A percentile compares a stretch with the other conserved stretches of the same genome.
Evolutionary conservation across 1,140 invertebrate genomes (phyloP).

Genomic region (Phortica variegata): DNA sequence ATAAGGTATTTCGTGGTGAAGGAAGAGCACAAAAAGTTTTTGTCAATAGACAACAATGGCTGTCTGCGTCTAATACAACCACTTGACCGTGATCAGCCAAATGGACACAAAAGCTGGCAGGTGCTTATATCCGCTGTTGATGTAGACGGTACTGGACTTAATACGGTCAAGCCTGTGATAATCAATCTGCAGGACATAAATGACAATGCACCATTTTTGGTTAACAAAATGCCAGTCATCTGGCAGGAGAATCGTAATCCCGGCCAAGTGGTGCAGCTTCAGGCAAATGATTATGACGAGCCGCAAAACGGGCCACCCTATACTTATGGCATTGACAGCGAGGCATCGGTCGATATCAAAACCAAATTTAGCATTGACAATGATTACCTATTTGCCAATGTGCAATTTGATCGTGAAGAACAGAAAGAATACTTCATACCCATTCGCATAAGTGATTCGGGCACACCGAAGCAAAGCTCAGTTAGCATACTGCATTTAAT

Average conservation of each 20-base stretch:
- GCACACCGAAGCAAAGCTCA: conserved; percentile 68
- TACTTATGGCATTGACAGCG: conserved; percentile 68
- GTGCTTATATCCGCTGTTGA: conserved; percentile 82
- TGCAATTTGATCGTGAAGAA: conserved; percentile 84
- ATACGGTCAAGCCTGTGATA: conserved; percentile 68
- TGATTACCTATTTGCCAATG: conserved; percentile 62
- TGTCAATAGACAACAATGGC: conserved; percentile 71
- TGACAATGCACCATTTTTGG: conserved; percentile 84
- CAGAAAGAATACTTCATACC: conserved; percentile 84
- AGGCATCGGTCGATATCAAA: conserved; percentile 68
- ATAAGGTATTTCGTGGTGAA: conserved; percentile 76
- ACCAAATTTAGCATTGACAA: conserved; percentile 70
- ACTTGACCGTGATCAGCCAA: conserved; percentile 83
- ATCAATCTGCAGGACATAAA: conserved; percentile 82
- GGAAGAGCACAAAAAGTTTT: conserved; percentile 67
- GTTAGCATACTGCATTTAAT: conserved; percentile 79
- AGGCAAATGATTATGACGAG: conserved; percentile 78
- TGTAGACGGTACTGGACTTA: conserved; percentile 69
- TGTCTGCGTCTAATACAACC: conserved; percentile 75
- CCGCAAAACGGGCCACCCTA: conserved; percentile 81
- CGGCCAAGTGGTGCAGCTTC: conserved; percentile 68
- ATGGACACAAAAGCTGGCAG: conserved; percentile 80
- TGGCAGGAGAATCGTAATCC: conserved; percentile 78
- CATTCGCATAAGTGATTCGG: conserved; percentile 83
- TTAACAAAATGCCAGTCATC: conserved; percentile 75